phyloP scores from a whole-genome alignment of 2,113 vertebrate species.

The Pseudorectes ferrugineus region DNA sequence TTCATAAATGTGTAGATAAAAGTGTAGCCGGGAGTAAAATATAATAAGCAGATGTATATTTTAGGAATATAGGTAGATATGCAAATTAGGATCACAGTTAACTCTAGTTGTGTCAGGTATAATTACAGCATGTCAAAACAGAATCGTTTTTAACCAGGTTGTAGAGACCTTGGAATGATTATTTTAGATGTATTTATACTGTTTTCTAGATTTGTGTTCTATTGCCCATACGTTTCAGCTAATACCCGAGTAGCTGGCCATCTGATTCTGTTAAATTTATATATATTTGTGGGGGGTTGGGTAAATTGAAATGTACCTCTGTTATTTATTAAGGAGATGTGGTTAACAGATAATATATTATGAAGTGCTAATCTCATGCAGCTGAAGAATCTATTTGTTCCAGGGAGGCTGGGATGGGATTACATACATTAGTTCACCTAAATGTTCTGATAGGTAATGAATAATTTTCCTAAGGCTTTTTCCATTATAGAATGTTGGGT shows the following conservation, averaged over 20 bases:
- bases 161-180: not conserved
- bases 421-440: not conserved
- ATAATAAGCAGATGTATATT: not conserved
- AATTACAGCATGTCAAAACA: not conserved
- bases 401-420: not conserved
- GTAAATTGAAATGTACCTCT: not conserved
- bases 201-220: not conserved
- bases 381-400: not conserved
- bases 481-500: not conserved
- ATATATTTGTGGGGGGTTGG: not conserved
- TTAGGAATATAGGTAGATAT: not conserved
- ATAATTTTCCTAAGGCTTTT: not conserved
- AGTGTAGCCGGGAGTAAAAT: not conserved
- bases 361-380: not conserved
- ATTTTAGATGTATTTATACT: not conserved
- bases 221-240: not conserved
- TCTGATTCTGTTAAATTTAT: not conserved
- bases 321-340: not conserved
- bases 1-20: not conserved
- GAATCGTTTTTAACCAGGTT: not conserved
- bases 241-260: not conserved
- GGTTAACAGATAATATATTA: not conserved
- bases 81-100: not conserved
- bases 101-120: not conserved
- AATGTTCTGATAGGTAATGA: not conserved